Conservation (phyloP, 2,797 vertebrate species). For the Carcharodon carcharias region DNA sequence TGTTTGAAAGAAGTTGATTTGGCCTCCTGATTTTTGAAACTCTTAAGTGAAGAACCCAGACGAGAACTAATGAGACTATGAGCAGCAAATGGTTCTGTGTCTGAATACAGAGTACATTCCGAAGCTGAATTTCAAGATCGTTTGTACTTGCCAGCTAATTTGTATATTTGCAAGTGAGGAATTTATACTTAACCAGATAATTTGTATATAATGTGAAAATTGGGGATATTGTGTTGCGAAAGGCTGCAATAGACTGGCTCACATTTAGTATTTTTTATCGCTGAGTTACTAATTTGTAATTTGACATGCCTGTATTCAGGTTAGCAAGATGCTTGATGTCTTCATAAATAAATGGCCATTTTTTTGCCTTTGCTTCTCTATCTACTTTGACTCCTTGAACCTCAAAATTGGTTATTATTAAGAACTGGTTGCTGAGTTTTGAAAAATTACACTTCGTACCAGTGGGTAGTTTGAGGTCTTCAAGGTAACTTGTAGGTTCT, state of each 20-base stretch:
- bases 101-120: conserved; percentile 73
- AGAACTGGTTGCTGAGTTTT: conserved; percentile 4
- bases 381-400: conserved; percentile 25
- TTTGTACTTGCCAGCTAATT: conserved; percentile 65
- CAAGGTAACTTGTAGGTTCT: not conserved
- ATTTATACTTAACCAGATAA: conserved; percentile 33
- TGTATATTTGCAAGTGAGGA: conserved; percentile 68
- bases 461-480: not conserved
- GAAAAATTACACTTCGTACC: not conserved
- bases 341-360: conserved; percentile 13
- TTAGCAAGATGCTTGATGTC: conserved; percentile 1
- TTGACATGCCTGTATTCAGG: conserved; percentile 16
- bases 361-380: not conserved
- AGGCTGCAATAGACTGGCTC: conserved; percentile 24
- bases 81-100: not conserved
- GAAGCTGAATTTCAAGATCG: conserved; percentile 58
- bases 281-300: conserved; percentile 7
- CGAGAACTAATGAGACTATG: conserved; percentile 9
- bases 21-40: not conserved
- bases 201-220: conserved; percentile 63
- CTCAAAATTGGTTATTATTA: not conserved
- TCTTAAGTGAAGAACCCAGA: conserved; percentile 12
- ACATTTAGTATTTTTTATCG: not conserved
- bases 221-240: conserved; percentile 43
- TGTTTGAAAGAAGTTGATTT: conserved; percentile 6